phyloP scores from a whole-genome alignment of 2,113 vertebrate species.

The Elgaria multicarinata region DNA sequence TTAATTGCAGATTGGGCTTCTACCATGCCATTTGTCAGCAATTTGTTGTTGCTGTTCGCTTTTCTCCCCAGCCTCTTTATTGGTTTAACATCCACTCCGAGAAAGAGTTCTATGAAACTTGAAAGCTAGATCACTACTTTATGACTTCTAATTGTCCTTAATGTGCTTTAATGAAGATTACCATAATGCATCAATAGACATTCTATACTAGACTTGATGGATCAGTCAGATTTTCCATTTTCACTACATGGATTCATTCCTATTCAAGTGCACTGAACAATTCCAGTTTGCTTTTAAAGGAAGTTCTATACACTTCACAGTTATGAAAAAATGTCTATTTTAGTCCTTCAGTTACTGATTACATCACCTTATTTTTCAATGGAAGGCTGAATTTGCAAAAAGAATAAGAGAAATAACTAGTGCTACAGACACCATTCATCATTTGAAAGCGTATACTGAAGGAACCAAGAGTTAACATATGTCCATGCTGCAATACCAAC shows the following conservation, averaged over 20 bases:
- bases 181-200: not conserved
- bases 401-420: not conserved
- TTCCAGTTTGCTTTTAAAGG: not conserved
- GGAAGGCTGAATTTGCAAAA: not conserved
- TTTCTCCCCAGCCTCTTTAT: too few species aligned
- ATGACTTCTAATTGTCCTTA: not conserved
- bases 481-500: too few species aligned
- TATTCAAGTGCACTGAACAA: not conserved
- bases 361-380: not conserved
- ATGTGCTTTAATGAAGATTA: not conserved
- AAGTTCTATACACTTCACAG: not conserved
- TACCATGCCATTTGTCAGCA: too few species aligned
- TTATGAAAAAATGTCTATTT: conserved; percentile 3
- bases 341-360: not conserved
- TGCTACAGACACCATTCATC: not conserved
- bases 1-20: too few species aligned
- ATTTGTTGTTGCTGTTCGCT: too few species aligned
- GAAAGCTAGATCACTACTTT: not conserved
- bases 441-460: not conserved
- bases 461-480: not conserved
- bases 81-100: too few species aligned
- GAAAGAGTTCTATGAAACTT: not conserved
- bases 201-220: not conserved
- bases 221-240: not conserved
- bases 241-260: not conserved